These are phyloP conservation scores for Lingula anatina DNA, from an alignment of 2,888 invertebrate genomes.

Conservation along the genomic window DNA sequence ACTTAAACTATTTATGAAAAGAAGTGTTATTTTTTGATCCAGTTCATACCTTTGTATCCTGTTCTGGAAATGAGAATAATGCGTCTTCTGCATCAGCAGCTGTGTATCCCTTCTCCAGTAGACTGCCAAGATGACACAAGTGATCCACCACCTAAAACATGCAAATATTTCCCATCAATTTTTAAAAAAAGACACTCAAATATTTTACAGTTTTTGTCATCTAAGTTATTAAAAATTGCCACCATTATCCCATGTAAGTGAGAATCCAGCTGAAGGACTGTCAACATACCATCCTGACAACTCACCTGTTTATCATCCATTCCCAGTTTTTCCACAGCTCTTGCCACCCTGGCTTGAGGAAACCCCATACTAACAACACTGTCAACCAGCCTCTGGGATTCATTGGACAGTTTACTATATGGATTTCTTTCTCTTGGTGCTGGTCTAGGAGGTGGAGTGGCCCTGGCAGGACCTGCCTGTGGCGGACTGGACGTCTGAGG, in stretches of 20 bases:
- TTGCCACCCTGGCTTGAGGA: slow-evolving; percentile 71
- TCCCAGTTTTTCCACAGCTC: slow-evolving; percentile 73
- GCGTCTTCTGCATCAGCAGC: slow-evolving; percentile 24
- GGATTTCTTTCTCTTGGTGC: slow-evolving; percentile 31
- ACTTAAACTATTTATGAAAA: no score
- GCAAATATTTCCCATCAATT: not conserved
- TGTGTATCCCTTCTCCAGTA: slow-evolving; percentile 31
- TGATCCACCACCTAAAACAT: slow-evolving; percentile 32
- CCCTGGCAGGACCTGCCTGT: not conserved
- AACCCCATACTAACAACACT: slow-evolving; percentile 86
- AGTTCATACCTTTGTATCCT: slow-evolving; percentile 22
- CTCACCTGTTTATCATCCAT: slow-evolving; percentile 78
- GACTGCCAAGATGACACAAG: slow-evolving; percentile 29
- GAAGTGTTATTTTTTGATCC: not conserved
- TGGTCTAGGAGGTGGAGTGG: not conserved
- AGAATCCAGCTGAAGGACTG: not conserved
- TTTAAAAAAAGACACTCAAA: slow-evolving; percentile 1
- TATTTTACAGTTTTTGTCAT: not conserved
- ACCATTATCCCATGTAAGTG: not conserved
- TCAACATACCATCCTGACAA: not conserved
- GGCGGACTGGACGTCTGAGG: no score
- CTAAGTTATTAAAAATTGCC: not conserved
- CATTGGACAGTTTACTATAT: slow-evolving; percentile 53
- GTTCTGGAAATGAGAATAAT: slow-evolving; percentile 27
- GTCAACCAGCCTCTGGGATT: slow-evolving; percentile 65